phyloP scores from a whole-genome alignment of 2,888 invertebrate genomes.

The Calliopum simillimum region DNA sequence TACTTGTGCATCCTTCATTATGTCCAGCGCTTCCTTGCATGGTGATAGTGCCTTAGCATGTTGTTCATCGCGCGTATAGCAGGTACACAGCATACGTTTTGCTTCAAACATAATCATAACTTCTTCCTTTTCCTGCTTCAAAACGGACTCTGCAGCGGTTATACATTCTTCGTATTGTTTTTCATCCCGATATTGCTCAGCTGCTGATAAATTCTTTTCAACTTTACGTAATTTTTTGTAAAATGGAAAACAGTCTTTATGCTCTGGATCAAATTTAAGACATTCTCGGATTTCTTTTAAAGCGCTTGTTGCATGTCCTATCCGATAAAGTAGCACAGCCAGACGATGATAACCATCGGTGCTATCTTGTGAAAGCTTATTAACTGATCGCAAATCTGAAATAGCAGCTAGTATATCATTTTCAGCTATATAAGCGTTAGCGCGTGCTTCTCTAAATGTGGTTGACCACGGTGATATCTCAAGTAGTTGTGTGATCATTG shows the following conservation, averaged over 20 bases:
- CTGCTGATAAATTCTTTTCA: constrained; percentile 79
- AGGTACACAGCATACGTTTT: constrained; percentile 83
- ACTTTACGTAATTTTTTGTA: constrained; percentile 97
- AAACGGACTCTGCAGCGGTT: constrained; percentile 74
- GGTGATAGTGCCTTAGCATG: constrained; percentile 77
- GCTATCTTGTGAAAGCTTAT: constrained; percentile 92
- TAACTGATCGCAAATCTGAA: constrained; percentile 88
- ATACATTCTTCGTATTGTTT: constrained; percentile 78
- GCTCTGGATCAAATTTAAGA: constrained; percentile 96
- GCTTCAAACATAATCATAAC: constrained; percentile 80
- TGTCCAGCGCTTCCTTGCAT: constrained; percentile 84
- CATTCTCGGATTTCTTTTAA: constrained; percentile 96
- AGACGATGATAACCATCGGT: constrained; percentile 79
- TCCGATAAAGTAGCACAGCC: constrained; percentile 85
- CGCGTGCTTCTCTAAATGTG: constrained; percentile 83
- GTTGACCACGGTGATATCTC: constrained; percentile 93
- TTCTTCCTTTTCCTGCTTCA: constrained; percentile 78
- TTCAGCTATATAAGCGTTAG: constrained; percentile 83
- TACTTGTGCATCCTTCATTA: constrained; percentile 80
- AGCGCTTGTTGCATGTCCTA: constrained; percentile 92
- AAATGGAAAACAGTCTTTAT: constrained; percentile 94
- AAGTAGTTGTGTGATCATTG: constrained; percentile 74
- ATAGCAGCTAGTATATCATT: constrained; percentile 89
- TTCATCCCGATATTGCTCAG: constrained; percentile 73
- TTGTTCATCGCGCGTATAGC: constrained; percentile 78